Evolutionary conservation across 2,113 vertebrate genomes (phyloP), one percentile per base, ranked within the genome.

Genomic region (Lamprologus sp.): DNA sequence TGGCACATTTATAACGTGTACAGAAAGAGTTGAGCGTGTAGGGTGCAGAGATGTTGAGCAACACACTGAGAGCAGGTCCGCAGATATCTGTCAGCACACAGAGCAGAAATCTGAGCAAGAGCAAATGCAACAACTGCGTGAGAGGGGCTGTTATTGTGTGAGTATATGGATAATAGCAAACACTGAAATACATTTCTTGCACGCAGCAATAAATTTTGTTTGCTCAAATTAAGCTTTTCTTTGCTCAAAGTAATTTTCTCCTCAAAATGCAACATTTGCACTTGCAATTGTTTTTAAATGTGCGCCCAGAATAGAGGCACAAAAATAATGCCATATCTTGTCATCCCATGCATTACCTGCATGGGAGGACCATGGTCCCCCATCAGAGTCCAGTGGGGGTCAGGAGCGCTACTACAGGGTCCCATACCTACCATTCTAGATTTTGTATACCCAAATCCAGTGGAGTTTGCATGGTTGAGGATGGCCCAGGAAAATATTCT

Each of bases 221-320:
- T 2, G 13, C 7, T 28, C 4, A 58, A 58, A 9, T 58, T 58
- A 28, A 58, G 7, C 55, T 58, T 58, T 28, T 58, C 23, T 56
- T 56, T 28, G 3, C 55, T 56, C 4, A 28, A 56, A 56, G 15
- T 56, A 56, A 56, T 28, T 28, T 56, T 56, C 23, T 56, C 1
- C 55, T 28, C 55, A 28, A 56, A 15, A 56, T 56, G 7, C 4
- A 56, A 56, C 55, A 56, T 28, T 28, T 58, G 55, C 55, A 28
- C 26, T 58, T 58, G 26, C 1, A 58, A 0, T 15, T 5, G 3
- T 26, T 58, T 58, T 15, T 0, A 7, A 14, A 60, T 31, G 26
- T 60, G 14, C 0, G 1, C 5, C 56, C 3, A 60, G 14, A 10
- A 60, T 31, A 31, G 56, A 60, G 26, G 26, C 26, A 60, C 56